These are phyloP conservation scores for Parotocinclus haroldoi DNA, from an alignment of 2,797 vertebrate species.

Conservation along the genomic window DNA sequence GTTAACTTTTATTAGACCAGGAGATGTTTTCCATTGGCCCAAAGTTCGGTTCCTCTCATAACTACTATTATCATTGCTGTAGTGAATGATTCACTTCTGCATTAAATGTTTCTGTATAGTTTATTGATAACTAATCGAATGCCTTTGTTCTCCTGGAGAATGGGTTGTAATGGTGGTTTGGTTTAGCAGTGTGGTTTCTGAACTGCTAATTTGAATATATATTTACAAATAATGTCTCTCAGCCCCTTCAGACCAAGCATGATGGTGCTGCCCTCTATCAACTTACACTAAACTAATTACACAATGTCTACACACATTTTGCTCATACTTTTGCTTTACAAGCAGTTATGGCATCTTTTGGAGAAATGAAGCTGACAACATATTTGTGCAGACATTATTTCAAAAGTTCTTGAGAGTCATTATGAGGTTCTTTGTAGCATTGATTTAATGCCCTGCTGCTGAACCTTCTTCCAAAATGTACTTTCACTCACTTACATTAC, in stretches of 20 bases:
- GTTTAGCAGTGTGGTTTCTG: conserved; percentile 61
- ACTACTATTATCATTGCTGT: too few relatives aligned
- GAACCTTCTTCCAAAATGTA: conserved; percentile 31
- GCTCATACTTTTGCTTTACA: too few relatives aligned
- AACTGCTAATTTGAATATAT: conserved; percentile 68
- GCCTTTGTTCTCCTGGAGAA: conserved; percentile 70
- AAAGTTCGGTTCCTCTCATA: too few relatives aligned
- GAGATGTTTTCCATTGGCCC: too few relatives aligned
- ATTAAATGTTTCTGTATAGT: conserved; percentile 71
- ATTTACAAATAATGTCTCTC: conserved; percentile 64
- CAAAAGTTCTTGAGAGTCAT: conserved; percentile 70
- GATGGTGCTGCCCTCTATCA: too few relatives aligned
- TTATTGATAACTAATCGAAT: conserved; percentile 83
- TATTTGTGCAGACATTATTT: conserved; percentile 76
- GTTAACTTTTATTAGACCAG: too few relatives aligned
- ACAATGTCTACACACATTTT: too few relatives aligned
- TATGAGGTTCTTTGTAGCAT: conserved; percentile 45
- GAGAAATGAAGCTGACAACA: too few relatives aligned
- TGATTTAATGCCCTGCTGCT: conserved; percentile 41
- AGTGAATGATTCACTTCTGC: too few relatives aligned
- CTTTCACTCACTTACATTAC: conserved; percentile 37
- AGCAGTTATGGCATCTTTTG: too few relatives aligned
- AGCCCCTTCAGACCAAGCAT: conserved; percentile 50
- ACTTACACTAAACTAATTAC: too few relatives aligned
- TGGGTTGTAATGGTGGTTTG: conserved; percentile 56